phyloP scores from a whole-genome alignment of 2,113 vertebrate genomes.

The Corythornis madagascariensis region DNA sequence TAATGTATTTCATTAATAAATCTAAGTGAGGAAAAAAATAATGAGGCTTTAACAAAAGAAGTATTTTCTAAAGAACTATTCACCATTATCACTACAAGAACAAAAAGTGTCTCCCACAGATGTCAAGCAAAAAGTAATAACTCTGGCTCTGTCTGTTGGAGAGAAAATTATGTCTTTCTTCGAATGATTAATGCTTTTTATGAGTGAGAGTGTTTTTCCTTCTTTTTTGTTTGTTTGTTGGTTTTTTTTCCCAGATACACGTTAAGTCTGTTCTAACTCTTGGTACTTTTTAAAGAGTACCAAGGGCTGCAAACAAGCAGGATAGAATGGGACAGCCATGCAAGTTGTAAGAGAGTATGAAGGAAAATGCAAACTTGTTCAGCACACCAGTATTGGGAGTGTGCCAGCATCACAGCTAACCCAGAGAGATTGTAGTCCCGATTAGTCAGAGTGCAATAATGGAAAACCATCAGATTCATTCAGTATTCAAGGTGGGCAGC shows the following conservation, averaged over 20 bases:
- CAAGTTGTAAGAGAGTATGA: background rate
- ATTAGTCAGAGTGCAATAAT: conserved; percentile 29
- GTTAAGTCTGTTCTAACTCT: background rate
- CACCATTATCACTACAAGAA: background rate
- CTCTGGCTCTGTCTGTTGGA: background rate
- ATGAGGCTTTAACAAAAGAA: background rate
- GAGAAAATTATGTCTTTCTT: background rate
- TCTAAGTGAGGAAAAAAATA: background rate
- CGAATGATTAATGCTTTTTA: background rate
- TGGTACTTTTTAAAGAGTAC: background rate
- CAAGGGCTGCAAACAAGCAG: background rate
- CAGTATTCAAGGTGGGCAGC: conserved; percentile 77
- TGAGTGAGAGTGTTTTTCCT: conserved; percentile 38
- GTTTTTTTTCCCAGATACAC: background rate
- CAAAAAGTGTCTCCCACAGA: background rate
- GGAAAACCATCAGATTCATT: conserved; percentile 68
- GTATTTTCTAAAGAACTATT: background rate
- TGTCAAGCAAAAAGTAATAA: background rate
- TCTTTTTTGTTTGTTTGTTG: too few relatives aligned
- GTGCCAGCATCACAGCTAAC: background rate
- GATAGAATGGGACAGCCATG: background rate
- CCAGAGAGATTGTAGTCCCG: background rate
- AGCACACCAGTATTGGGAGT: background rate
- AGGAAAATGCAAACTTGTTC: background rate
- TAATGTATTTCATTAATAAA: background rate